Conservation (phyloP, 2,113 vertebrate species). For the Neogobius melanostomus region DNA sequence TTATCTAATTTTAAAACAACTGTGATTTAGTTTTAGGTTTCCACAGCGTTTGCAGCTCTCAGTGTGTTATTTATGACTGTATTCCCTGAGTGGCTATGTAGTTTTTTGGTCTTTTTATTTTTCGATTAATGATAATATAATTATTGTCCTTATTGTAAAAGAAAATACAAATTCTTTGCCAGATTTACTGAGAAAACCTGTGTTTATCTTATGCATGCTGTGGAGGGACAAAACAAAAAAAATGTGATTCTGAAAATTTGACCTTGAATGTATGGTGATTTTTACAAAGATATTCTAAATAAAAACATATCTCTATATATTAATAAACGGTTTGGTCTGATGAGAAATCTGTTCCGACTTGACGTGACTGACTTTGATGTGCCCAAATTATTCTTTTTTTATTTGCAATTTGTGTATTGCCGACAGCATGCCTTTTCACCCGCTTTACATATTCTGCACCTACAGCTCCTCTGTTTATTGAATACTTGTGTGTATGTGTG, state of each 20-base stretch:
- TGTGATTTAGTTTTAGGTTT: conserved; percentile 54
- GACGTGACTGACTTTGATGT: conserved; percentile 26
- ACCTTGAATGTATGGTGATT: conserved; percentile 85
- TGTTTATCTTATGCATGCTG: conserved; percentile 81
- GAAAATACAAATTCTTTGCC: conserved; percentile 39
- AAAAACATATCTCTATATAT: conserved; percentile 81
- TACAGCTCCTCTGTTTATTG: conserved; percentile 25
- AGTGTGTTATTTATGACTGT: conserved; percentile 68
- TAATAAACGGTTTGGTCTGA: conserved; percentile 81
- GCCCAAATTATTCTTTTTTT: conserved; percentile 13
- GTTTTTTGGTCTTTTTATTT: conserved; percentile 63
- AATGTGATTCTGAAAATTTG: conserved; percentile 75
- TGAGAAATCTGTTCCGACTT: conserved; percentile 68
- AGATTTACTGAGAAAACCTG: conserved; percentile 59
- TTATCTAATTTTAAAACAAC: conserved; percentile 40
- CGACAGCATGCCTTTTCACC: neutral
- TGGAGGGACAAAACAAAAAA: conserved; percentile 72
- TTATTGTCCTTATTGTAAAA: conserved; percentile 63
- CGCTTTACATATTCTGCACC: conserved; percentile 7
- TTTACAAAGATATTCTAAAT: conserved; percentile 81
- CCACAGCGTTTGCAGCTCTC: conserved; percentile 57
- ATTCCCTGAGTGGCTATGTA: conserved; percentile 67
- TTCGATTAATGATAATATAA: conserved; percentile 21
- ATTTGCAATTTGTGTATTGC: neutral
- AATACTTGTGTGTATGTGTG: conserved; percentile 9